Base-by-base conservation (phyloP, 35 echinoderm and acorn worm genomes). In the Ophioderma brevispina region DNA sequence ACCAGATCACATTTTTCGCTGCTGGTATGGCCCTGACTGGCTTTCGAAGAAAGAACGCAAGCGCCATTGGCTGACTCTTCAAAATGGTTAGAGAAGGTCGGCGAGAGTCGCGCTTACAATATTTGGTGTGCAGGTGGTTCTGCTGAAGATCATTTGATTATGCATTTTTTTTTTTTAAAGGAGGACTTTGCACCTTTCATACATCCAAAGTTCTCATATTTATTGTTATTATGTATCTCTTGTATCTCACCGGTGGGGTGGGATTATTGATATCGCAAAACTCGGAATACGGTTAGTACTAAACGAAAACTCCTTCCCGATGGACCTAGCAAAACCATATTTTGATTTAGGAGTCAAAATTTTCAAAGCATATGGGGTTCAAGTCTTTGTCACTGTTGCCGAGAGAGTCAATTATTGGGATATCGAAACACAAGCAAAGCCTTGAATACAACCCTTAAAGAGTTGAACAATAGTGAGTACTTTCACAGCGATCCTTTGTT, bases 1-100 rank as follows among this genome's bases (percentile, higher is more conserved):
- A 90, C 35, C 92, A 94, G 77, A 80, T 94, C 18, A 94, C 92
- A 13, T 94, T 94, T 76, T 94, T 94, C 33, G 92, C 40, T 23
- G 92, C 92, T 8, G 85, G 81, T 35, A 94, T 94, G 92, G 81
- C 63, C 19, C 42, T 89, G 8, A 80, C 59, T 55, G 92, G 92
- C 30, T 25, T 64, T 13, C 35, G 88, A 42, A 87, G 90, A 77
- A 46, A 36, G 0, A 25, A 39, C n/a, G n/a, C 1, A 85, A 94
- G 33, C 40, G 87, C 4, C 82, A 94, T 76, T 88, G 87, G 32
- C 31, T 55, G 11, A 89, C 86, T 3, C 89, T 86, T 38, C 35
- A 89, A 35, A 88, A 81, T 39, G 87, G 84, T 5, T 25, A n/a
- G n/a, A n/a, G n/a, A n/a, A n/a, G n/a, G n/a, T n/a, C n/a, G n/a